These are phyloP conservation scores for Morpho achilles DNA, from an alignment of 2,888 invertebrate species.

Conservation along the genomic window DNA sequence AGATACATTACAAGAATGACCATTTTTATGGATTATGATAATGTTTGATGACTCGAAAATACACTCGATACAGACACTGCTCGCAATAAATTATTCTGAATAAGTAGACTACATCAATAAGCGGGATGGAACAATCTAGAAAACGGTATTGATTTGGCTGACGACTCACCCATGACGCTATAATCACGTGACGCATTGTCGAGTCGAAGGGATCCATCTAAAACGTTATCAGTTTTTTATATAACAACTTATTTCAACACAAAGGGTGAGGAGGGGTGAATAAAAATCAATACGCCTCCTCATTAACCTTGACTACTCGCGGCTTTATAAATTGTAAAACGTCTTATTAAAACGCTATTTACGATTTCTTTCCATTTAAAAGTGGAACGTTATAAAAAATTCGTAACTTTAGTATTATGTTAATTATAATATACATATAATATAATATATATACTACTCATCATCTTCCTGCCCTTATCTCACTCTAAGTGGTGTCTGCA, in stretches of 20 bases:
- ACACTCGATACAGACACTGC: too few relatives aligned
- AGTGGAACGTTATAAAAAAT: too few relatives aligned
- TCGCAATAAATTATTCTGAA: slow-evolving; percentile 21
- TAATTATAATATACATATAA: too few relatives aligned
- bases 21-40: background rate
- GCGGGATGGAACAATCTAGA: slow-evolving; percentile 64
- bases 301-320: slow-evolving; percentile 11
- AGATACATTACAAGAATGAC: too few relatives aligned
- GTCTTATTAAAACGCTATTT: background rate
- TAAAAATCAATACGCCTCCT: slow-evolving; percentile 15
- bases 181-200: slow-evolving; percentile 42
- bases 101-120: slow-evolving; percentile 26
- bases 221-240: slow-evolving; percentile 12
- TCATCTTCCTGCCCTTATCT: too few relatives aligned
- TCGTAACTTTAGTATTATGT: too few relatives aligned
- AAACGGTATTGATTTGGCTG: slow-evolving; percentile 65
- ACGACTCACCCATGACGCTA: slow-evolving; percentile 40
- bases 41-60: background rate
- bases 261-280: slow-evolving; percentile 12
- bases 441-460: too few relatives aligned
- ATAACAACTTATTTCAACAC: slow-evolving; percentile 4
- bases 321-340: slow-evolving; percentile 1
- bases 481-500: too few relatives aligned
- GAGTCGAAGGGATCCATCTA: slow-evolving; percentile 12
- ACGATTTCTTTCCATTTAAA: background rate